Evolutionary conservation across 2,113 vertebrate genomes (phyloP).

Genomic region (Hydropotes inermis): DNA sequence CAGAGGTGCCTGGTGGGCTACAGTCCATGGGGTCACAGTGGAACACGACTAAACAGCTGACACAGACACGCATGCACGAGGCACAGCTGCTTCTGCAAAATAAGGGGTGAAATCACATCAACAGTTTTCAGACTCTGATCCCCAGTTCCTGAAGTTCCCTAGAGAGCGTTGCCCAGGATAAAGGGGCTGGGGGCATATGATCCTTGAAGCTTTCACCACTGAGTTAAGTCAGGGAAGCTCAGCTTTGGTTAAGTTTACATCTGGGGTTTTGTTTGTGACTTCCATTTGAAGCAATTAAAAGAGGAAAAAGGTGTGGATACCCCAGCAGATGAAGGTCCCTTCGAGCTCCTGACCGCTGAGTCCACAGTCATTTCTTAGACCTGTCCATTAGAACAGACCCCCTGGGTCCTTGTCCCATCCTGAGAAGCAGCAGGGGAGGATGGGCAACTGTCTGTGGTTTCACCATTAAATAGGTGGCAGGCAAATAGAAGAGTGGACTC

Average conservation of each 20-base stretch:
- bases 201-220: background rate
- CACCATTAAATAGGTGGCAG: background rate
- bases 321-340: background rate
- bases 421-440: background rate
- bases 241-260: background rate
- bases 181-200: background rate
- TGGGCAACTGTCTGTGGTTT: background rate
- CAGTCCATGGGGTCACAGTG: background rate
- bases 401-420: background rate
- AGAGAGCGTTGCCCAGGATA: background rate
- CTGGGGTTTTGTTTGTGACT: background rate
- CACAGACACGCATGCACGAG: background rate
- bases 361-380: background rate
- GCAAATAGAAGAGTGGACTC: background rate
- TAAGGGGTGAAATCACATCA: background rate
- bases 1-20: background rate
- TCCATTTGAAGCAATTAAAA: background rate
- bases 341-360: background rate
- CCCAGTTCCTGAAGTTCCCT: background rate
- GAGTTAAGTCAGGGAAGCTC: background rate
- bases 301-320: background rate
- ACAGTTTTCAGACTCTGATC: background rate
- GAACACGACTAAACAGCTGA: background rate
- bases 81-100: background rate
- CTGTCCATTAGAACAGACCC: background rate